Percentiles rank a stretch among this genome's conserved stretches.
Evolutionary conservation across 1,140 invertebrate genomes (phyloP).

Genomic region (Eumeta japonica): DNA sequence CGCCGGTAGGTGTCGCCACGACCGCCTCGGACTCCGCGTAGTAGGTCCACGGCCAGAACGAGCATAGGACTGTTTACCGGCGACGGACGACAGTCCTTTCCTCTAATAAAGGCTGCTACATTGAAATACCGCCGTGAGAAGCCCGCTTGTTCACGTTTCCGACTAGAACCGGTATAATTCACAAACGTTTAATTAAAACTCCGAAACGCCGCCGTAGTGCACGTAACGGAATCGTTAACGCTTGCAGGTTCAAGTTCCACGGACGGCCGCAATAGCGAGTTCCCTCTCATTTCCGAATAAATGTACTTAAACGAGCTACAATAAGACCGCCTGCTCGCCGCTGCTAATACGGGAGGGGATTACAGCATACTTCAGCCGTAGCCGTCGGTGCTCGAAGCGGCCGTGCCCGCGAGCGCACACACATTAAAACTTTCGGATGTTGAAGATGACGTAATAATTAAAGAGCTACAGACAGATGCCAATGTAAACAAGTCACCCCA

Average conservation of each 20-base stretch:
- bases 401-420: constrained; percentile 37
- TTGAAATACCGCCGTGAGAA: constrained; percentile 36
- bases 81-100: constrained; percentile 23
- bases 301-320: constrained; percentile 43
- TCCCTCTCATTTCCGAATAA: constrained; percentile 29
- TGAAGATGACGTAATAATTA: constrained; percentile 38
- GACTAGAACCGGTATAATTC: neutral
- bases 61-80: constrained; percentile 18
- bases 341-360: constrained; percentile 28
- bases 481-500: constrained; percentile 10
- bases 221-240: constrained; percentile 7
- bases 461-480: constrained; percentile 17
- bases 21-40: constrained; percentile 14
- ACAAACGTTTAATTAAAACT: constrained; percentile 8
- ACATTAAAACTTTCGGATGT: constrained; percentile 50
- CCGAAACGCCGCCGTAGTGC: neutral
- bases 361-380: constrained; percentile 35
- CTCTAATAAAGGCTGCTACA: constrained; percentile 28
- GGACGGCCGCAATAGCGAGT: too few relatives aligned
- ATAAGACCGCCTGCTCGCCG: constrained; percentile 17
- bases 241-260: constrained; percentile 34
- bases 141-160: too few relatives aligned
- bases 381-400: constrained; percentile 26
- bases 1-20: too few relatives aligned
- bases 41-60: constrained; percentile 20